A percentile compares a stretch with the other conserved stretches of the same genome.
These are phyloP conservation scores for Hermetia illucens DNA, from an alignment of 1,140 invertebrate genomes.

Conservation along the genomic window DNA sequence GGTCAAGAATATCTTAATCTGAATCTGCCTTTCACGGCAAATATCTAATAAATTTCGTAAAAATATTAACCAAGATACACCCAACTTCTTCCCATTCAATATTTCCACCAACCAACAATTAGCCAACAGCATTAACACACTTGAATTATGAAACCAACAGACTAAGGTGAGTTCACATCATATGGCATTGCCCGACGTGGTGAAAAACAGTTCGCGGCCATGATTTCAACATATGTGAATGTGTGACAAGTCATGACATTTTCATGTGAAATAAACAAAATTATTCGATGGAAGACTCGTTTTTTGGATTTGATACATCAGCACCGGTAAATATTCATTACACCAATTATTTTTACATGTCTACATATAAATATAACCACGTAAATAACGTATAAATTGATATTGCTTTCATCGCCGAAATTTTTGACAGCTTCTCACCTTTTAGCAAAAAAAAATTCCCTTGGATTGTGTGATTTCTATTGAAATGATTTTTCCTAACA, in stretches of 20 bases:
- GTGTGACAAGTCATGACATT: conserved; percentile 47
- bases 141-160: too few species aligned
- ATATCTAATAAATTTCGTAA: too few species aligned
- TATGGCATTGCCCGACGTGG: neutral
- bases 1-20: too few species aligned
- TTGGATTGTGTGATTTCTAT: neutral
- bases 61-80: too few species aligned
- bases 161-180: too few species aligned
- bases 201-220: conserved; percentile 6
- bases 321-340: conserved; percentile 45
- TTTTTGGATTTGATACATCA: conserved; percentile 64
- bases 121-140: too few species aligned
- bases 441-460: neutral
- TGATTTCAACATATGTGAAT: conserved; percentile 32
- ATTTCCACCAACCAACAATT: too few species aligned
- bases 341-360: neutral
- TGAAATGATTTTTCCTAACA: neutral
- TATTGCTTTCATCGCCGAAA: conserved; percentile 1
- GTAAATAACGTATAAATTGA: conserved; percentile 3
- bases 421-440: neutral
- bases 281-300: conserved; percentile 68
- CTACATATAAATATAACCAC: neutral
- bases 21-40: too few species aligned
- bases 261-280: conserved; percentile 42
- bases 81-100: too few species aligned